phyloP scores from a whole-genome alignment of 2,888 invertebrate genomes.

The Ceratothoa steindachneri region DNA sequence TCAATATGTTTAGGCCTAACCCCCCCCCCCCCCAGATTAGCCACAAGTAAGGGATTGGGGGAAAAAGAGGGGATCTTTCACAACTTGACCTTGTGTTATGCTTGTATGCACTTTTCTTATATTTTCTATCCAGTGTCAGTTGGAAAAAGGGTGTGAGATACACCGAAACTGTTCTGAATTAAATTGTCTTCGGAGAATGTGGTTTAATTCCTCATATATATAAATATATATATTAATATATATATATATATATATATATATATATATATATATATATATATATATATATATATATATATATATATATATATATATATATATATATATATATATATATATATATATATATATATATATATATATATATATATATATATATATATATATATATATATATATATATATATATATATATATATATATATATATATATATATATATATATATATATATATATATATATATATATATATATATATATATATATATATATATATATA shows the following conservation, averaged over 20 bases:
- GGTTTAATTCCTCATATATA: not conserved
- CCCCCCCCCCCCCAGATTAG: no score
- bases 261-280: not conserved
- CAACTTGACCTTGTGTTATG: no score
- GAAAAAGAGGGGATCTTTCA: no score
- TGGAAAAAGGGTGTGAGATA: no score
- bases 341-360: slow-evolving; percentile 11
- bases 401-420: slow-evolving; percentile 14
- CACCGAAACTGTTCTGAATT: no score
- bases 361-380: slow-evolving; percentile 4
- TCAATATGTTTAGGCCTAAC: no score
- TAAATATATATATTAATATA: not conserved
- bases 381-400: slow-evolving; percentile 9
- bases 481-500: slow-evolving; percentile 17
- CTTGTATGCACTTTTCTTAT: no score
- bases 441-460: slow-evolving; percentile 10
- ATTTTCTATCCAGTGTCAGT: no score
- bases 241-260: not conserved
- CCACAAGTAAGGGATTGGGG: no score
- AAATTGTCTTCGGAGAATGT: no score
- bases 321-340: slow-evolving; percentile 21
- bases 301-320: slow-evolving; percentile 14
- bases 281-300: slow-evolving; percentile 17
- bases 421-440: slow-evolving; percentile 21
- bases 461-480: slow-evolving; percentile 11